These are phyloP conservation scores for Pammene aurita DNA, from an alignment of 2,888 invertebrate genomes.

Conservation along the genomic window DNA sequence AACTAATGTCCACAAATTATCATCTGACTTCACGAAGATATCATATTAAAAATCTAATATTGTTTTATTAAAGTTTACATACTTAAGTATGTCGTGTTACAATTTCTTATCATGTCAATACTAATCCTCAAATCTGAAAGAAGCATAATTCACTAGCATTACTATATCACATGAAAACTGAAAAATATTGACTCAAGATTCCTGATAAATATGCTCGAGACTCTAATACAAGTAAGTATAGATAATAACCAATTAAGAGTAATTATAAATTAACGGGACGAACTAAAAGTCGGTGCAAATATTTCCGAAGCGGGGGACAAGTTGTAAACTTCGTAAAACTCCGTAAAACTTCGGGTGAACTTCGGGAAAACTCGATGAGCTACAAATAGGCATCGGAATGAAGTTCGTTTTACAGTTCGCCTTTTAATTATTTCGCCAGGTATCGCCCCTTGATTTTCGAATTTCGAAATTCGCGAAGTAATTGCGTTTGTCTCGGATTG, in stretches of 20 bases:
- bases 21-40: not conserved
- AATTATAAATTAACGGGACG: conserved; percentile 76
- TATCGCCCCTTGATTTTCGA: conserved; percentile 63
- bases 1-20: not conserved
- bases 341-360: conserved; percentile 56
- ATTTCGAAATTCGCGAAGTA: conserved; percentile 57
- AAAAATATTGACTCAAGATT: conserved; percentile 23
- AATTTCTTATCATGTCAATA: conserved; percentile 14
- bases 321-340: conserved; percentile 60
- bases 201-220: conserved; percentile 19
- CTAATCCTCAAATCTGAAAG: conserved; percentile 19
- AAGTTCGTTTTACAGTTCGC: conserved; percentile 78
- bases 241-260: conserved; percentile 70
- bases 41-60: not conserved
- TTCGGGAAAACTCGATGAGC: conserved; percentile 70
- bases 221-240: conserved; percentile 40
- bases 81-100: not conserved
- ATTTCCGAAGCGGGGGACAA: conserved; percentile 63
- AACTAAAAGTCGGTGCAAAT: conserved; percentile 74
- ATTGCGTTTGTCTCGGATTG: conserved; percentile 54
- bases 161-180: not conserved
- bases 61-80: conserved; percentile 4
- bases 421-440: conserved; percentile 82
- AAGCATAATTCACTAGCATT: not conserved
- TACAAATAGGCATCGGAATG: conserved; percentile 81